phyloP scores from a whole-genome alignment of 2,113 vertebrate genomes.

The Manacus vitellinus region DNA sequence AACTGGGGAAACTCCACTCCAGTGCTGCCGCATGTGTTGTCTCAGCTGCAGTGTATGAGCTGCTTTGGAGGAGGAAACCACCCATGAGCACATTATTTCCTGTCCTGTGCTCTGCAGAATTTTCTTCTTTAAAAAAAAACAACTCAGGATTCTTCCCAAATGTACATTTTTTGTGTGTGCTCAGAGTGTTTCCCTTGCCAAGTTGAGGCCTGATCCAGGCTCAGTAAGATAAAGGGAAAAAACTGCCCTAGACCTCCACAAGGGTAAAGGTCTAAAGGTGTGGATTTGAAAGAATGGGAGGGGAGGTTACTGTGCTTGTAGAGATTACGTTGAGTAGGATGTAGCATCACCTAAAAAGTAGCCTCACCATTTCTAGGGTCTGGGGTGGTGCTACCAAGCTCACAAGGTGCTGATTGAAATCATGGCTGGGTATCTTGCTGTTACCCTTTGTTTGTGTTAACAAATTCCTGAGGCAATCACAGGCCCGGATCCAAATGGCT shows the following conservation, averaged over 20 bases:
- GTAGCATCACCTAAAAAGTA: not conserved
- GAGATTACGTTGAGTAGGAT: not conserved
- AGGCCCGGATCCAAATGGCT: not conserved
- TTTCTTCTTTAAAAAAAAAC: conserved; percentile 41
- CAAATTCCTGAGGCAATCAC: not conserved
- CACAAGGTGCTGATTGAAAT: not conserved
- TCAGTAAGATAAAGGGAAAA: not conserved
- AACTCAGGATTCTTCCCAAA: conserved; percentile 27
- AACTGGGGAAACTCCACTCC: not conserved
- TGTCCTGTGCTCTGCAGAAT: conserved; percentile 22
- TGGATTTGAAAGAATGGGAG: not conserved
- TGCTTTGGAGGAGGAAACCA: conserved; percentile 46
- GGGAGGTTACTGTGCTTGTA: not conserved
- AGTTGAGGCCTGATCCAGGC: not conserved
- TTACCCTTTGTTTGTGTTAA: not conserved
- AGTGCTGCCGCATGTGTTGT: not conserved
- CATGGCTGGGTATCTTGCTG: not conserved
- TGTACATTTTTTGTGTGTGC: not conserved
- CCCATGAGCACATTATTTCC: conserved; percentile 57
- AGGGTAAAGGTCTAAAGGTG: not conserved
- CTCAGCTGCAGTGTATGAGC: not conserved
- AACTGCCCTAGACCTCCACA: not conserved
- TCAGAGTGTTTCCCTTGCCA: not conserved
- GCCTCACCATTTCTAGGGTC: not conserved
- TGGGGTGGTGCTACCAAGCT: not conserved